phyloP scores from a whole-genome alignment of 2,888 invertebrate genomes.

The Caenorhabditis sp. region DNA sequence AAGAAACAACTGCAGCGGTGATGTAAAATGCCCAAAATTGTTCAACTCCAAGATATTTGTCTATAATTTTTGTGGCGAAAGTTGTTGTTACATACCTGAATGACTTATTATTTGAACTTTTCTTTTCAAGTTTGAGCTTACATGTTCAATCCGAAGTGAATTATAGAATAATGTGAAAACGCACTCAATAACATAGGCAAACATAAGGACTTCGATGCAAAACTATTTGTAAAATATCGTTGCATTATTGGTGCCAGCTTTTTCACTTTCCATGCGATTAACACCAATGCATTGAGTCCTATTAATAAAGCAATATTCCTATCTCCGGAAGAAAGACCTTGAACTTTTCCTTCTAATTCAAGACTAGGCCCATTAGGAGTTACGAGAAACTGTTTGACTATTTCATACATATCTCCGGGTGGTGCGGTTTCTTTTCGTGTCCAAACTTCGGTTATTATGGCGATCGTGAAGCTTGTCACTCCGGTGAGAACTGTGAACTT shows the following conservation, averaged over 20 bases:
- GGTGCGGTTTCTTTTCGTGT: slow-evolving; percentile 15
- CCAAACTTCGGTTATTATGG: slow-evolving; percentile 15
- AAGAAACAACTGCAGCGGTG: slow-evolving; percentile 80
- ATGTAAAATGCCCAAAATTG: slow-evolving; percentile 86
- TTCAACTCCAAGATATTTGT: slow-evolving; percentile 56
- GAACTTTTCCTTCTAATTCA: slow-evolving; percentile 27
- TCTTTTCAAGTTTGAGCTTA: slow-evolving; percentile 77
- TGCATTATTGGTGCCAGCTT: slow-evolving; percentile 58
- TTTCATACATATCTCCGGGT: slow-evolving; percentile 19
- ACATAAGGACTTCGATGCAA: slow-evolving; percentile 76
- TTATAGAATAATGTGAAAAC: slow-evolving; percentile 87
- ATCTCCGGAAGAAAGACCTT: slow-evolving; percentile 44
- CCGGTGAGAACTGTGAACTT: slow-evolving; percentile 30
- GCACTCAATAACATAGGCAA: slow-evolving; percentile 91
- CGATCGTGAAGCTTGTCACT: slow-evolving; percentile 23
- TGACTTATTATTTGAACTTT: slow-evolving; percentile 7
- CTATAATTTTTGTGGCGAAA: slow-evolving; percentile 38
- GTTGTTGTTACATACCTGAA: slow-evolving; percentile 36
- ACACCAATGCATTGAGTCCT: slow-evolving; percentile 44
- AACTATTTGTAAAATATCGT: slow-evolving; percentile 67
- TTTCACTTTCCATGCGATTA: slow-evolving; percentile 56
- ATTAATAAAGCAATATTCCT: slow-evolving; percentile 38
- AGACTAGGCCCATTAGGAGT: neutral
- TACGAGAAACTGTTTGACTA: slow-evolving; percentile 33
- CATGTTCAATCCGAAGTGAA: slow-evolving; percentile 93